Evolutionary conservation across 2,113 vertebrate genomes (phyloP).

Genomic region (Hylia prasina): DNA sequence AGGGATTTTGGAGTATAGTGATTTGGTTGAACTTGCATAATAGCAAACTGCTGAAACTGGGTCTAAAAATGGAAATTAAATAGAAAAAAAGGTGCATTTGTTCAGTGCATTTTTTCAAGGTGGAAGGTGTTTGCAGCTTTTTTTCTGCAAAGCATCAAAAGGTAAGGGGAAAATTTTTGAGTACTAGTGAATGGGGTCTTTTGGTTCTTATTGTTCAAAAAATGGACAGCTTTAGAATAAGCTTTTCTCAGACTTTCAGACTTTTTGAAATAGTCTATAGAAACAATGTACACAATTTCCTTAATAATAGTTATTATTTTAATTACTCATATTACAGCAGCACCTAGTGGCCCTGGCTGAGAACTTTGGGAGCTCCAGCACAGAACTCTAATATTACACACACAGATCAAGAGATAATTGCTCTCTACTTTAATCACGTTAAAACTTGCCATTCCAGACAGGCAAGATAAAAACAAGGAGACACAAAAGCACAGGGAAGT

Average conservation of each 20-base stretch:
- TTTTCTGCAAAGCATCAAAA: background rate
- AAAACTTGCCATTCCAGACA: constrained; percentile 1
- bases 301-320: constrained; percentile 25
- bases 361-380: background rate
- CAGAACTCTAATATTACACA: background rate
- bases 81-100: background rate
- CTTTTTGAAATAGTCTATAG: background rate
- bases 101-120: background rate
- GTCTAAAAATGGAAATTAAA: background rate
- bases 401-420: background rate
- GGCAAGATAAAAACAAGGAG: background rate
- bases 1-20: background rate
- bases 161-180: background rate
- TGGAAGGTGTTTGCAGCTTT: background rate
- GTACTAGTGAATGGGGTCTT: background rate
- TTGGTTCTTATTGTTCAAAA: background rate
- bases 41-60: background rate
- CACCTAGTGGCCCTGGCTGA: constrained; percentile 28
- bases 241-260: background rate
- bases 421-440: background rate
- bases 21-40: background rate
- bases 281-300: background rate
- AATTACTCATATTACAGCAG: constrained; percentile 56
- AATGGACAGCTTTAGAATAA: background rate
- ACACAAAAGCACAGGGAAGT: background rate